A percentile compares a stretch with the other conserved stretches of the same genome.
Evolutionary conservation across 2,113 vertebrate genomes (phyloP).

Genomic region (Podarcis muralis): DNA sequence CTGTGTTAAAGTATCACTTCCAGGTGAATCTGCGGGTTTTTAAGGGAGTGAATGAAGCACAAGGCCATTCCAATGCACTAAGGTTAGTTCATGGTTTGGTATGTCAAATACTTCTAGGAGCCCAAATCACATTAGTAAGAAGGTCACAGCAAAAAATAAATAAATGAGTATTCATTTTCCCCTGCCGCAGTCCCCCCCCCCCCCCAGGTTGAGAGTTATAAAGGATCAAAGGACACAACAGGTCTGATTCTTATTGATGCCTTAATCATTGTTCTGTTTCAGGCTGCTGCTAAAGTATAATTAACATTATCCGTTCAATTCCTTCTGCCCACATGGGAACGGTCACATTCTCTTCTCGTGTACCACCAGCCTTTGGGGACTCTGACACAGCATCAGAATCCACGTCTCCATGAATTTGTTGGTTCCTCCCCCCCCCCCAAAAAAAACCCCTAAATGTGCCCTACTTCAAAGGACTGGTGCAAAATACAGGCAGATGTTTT

Average conservation of each 20-base stretch:
- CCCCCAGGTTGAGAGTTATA: neutral
- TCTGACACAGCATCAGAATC: neutral
- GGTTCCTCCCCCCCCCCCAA: constrained; percentile 33
- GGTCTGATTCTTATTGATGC: neutral
- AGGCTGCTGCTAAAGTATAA: neutral
- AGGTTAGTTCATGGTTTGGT: neutral
- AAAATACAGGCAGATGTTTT: constrained; percentile 44
- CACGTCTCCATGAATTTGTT: constrained; percentile 13
- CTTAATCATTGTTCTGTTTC: neutral
- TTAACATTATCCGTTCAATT: neutral
- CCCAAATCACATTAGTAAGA: constrained; percentile 51
- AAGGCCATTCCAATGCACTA: constrained; percentile 38
- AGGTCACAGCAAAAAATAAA: constrained; percentile 42
- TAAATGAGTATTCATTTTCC: neutral
- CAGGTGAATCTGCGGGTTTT: neutral
- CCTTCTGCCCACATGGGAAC: neutral
- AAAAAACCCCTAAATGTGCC: constrained; percentile 16
- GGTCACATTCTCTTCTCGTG: neutral
- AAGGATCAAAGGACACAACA: neutral
- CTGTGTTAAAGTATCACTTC: neutral
- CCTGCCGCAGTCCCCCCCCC: too few species aligned
- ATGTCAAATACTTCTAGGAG: neutral
- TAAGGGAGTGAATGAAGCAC: constrained; percentile 36
- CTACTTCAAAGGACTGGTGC: constrained; percentile 32
- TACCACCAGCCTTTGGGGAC: neutral